These are phyloP conservation scores for Ciconia nigra DNA, from an alignment of 2,797 vertebrate species.

Conservation along the genomic window DNA sequence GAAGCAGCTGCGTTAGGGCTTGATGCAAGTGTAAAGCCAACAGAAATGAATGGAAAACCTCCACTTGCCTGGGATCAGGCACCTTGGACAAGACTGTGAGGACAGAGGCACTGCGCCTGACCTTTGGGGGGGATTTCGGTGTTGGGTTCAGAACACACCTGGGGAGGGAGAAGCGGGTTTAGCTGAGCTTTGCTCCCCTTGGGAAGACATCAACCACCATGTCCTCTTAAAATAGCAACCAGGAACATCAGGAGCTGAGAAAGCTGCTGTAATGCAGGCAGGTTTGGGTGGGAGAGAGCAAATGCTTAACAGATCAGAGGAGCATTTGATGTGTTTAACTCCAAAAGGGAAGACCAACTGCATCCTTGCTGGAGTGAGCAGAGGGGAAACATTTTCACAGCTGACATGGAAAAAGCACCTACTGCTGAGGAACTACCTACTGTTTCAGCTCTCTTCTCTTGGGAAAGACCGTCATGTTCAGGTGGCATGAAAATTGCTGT, in stretches of 20 bases:
- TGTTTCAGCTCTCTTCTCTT: background rate
- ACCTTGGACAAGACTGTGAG: background rate
- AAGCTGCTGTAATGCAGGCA: background rate
- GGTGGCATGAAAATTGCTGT: background rate
- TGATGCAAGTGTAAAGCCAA: background rate
- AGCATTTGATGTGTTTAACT: background rate
- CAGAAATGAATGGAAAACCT: background rate
- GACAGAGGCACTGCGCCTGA: background rate
- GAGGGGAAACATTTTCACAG: background rate
- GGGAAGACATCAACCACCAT: background rate
- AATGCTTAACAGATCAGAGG: background rate
- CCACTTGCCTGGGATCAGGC: rapidly evolving
- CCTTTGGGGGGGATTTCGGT: rapidly evolving
- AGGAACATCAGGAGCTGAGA: background rate
- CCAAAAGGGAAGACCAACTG: background rate
- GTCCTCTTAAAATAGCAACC: background rate
- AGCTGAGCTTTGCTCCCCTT: background rate
- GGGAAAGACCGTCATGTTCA: background rate
- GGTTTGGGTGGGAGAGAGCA: background rate
- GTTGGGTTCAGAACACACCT: background rate
- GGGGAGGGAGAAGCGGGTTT: background rate
- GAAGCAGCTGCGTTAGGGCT: background rate
- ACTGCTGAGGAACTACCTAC: background rate
- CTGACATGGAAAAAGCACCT: background rate
- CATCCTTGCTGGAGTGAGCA: background rate